Base-by-base conservation (phyloP, 2,113 vertebrate species). In the Naja naja region DNA sequence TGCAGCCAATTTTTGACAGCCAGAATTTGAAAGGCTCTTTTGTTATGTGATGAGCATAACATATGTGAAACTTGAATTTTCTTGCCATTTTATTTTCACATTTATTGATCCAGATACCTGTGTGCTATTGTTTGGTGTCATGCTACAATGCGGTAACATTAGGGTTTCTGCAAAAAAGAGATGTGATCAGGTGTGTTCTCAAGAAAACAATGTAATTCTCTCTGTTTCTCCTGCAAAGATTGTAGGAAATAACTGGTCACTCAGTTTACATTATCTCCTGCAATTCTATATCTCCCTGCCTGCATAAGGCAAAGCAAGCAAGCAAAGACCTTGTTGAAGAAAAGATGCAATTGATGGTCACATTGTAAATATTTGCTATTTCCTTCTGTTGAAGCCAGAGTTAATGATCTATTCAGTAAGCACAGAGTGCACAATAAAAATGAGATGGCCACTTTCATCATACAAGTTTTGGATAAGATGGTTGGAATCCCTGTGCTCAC, bases 191-290 rank as follows among this genome's bases (percentile, higher is more conserved):
- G 20, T 60, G 22, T 58, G 30, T 30, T 93, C 69, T 89, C 43
- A 34, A 54, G 53, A 85, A 54, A 43, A 89, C 49, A 93, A 85
- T 60, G 69, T 89, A 93, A 93, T 58, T 34, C 30, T 27, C 43
- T 81, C 60, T 89, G 52, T 89, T 89, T 85, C 87, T 69, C 64
- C 69, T 89, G 88, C 85, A 92, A 92, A 92, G 88, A 60, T 85
- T 58, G 34, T n/a, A 89, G 92, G 56, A 89, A 89, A 89, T 85
- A 58, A 45, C 74, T 43, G 85, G 53, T 52, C 60, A 45, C 64
- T 93, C 69, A 58, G 53, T 85, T 89, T 89, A 85, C 54, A 49
- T 85, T 85, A 74, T 85, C 92, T 89, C 92, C 14, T 60, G 69
- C 49, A 88, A 86, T 93, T 34, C 27, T n/a, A 25, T 53, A 22